Conservation (phyloP, 2,888 invertebrate genomes). For the Zeuzera pyrina region DNA sequence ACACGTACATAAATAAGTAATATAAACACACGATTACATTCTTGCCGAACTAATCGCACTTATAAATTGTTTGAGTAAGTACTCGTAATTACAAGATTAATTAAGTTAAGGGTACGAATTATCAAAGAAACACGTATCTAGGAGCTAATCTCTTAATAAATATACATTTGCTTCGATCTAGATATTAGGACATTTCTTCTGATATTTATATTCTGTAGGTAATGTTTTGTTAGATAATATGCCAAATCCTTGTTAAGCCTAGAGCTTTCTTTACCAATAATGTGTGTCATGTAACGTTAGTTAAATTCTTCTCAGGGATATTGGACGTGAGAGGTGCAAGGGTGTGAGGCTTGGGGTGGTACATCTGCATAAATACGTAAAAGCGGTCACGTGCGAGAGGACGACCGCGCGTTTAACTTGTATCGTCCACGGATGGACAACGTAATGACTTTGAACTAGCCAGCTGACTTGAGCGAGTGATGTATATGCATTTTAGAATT, state of each 20-base stretch:
- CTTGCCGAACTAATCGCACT: no score
- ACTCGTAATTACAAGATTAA: no score
- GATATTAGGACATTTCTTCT: no score
- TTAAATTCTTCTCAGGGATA: conserved; percentile 44
- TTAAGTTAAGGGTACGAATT: no score
- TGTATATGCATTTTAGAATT: neutral
- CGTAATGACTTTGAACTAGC: conserved; percentile 4
- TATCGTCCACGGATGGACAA: conserved; percentile 34
- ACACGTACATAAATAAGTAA: no score
- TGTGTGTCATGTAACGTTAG: conserved; percentile 39
- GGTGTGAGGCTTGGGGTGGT: conserved; percentile 20
- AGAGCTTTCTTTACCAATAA: conserved; percentile 34
- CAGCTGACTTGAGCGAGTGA: conserved; percentile 3
- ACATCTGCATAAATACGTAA: conserved; percentile 67
- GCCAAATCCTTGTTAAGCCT: conserved; percentile 37
- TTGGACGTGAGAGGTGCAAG: conserved; percentile 13
- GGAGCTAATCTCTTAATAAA: no score
- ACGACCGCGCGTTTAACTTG: conserved; percentile 49
- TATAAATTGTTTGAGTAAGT: no score
- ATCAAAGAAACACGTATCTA: no score
- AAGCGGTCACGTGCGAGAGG: conserved; percentile 53
- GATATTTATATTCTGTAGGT: no score
- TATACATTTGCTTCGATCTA: no score
- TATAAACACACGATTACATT: no score
- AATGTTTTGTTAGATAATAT: no score